Base-by-base conservation (phyloP, 2,888 invertebrate species). In the Poecilobothrus nobilitatus region DNA sequence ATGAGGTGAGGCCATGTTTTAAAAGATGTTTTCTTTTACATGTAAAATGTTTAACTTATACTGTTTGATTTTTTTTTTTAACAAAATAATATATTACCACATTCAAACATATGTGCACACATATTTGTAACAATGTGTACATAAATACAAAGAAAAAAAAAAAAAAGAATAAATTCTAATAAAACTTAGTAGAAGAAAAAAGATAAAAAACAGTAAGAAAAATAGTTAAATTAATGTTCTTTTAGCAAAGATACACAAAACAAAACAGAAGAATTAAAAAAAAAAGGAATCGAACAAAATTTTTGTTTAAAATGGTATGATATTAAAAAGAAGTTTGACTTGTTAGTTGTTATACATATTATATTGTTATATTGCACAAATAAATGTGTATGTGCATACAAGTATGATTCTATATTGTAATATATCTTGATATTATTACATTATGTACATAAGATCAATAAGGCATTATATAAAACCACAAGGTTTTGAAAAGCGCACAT, bases 1-100 rank as follows among this genome's bases (percentile, higher is more conserved):
- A 73, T 73, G 73, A 73, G 73, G 71, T 72, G 72, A 71, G 72
- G 70, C 71, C 72, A 72, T 73, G 72, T 73, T 73, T 71, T 71
- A 71, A 27, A 71, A 71, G 72, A 72, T 72, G 72, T 72, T 72
- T 65, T 12, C 22, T 22, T 63, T 18, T 12, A 37, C 9, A 1
- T 37, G 37, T 53, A 53, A 53, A 9, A 9, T 12, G 12, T 53
- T 53, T 53, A 27, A 27, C 27, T 5, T 27, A 27, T 27, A 27
- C 27, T 18, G 15, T 53, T 18, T 27, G 27, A 4, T 27, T 27
- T 27, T 27, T 27, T 27, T 27, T 37, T 10, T 37, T 37, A 5
- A 37, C 37, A 37, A 37, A 7, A 10, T 37, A 10, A 37, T 53
- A n/a, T 53, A 53, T 15, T 1, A 12, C 7, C 15, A n/a, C 53